Evolutionary conservation across 2,888 invertebrate species (phyloP), one percentile per base, ranked within the genome.

Genomic region (Caenorhabditis angaria): DNA sequence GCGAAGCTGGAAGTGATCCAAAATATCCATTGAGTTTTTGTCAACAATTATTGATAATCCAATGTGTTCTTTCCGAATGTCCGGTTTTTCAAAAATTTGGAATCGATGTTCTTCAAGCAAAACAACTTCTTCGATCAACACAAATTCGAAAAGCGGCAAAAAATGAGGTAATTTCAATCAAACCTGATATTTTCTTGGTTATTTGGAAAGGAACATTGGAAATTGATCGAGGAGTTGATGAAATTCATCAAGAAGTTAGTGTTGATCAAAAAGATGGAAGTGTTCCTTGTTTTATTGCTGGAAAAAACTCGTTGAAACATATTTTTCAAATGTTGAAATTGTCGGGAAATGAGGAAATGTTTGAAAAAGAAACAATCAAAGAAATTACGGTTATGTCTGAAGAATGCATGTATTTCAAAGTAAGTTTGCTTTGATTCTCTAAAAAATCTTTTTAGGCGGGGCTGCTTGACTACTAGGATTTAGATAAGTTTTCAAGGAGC

Each of bases 1-100:
- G 73, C 1, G 69, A 65, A 27, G 73, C 69, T n/a, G 73, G 73
- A 14, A 61, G 59, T 8, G 69, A 69, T 27, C 2, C 14, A 41
- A 67, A 62, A 25, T 73, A 69, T 50, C 68, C 69, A 4, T 22
- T 73, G 0, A 47, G 55, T 0, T 67, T 73, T 29, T 61, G 62
- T 1, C 68, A 73, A 35, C 73, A 73, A 32, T 35, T 73, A 3
- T 58, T 67, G 2, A 54, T 73, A 8, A 62, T 62, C 24, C 62
- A 62, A 61, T 35, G 35, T 22, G 27, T 71, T 3, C 51, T 71
- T 25, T 24, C 55, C n/a, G 66, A 71, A 48, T 71, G 71, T 24
- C 60, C 63, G 24, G 61, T 61, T 53, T 35, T 71, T 20, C 25
- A 50, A 8, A 59, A 25, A 48, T 20, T 71, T 18, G 67, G 64